Conservation (phyloP, 2,797 vertebrate genomes). For the Sebastes matsubarae region DNA sequence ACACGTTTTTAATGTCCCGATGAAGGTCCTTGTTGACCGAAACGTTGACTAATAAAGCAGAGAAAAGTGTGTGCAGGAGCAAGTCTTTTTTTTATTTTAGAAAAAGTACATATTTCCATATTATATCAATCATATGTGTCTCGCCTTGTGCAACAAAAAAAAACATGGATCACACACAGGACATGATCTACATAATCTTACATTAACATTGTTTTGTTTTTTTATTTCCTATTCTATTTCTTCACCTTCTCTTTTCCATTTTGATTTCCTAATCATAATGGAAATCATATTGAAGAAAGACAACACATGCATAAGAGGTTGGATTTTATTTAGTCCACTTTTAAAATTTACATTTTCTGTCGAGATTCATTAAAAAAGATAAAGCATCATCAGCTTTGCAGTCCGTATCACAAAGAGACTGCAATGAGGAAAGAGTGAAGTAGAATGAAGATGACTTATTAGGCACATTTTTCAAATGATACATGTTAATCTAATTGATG, state of each 20-base stretch:
- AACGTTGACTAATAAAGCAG: too few relatives aligned
- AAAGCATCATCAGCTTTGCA: slow-evolving; percentile 80
- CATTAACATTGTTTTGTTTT: background rate
- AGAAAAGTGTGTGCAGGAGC: too few relatives aligned
- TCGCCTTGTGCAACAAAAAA: too few relatives aligned
- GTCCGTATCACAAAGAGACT: slow-evolving; percentile 70
- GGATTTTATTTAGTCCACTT: slow-evolving; percentile 85
- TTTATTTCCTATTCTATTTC: background rate
- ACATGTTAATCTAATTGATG: slow-evolving; percentile 73
- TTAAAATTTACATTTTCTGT: slow-evolving; percentile 84
- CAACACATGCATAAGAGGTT: slow-evolving; percentile 55
- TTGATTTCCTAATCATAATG: background rate
- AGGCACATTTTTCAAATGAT: slow-evolving; percentile 79
- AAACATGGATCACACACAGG: too few relatives aligned
- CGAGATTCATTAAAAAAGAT: slow-evolving; percentile 84
- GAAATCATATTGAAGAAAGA: slow-evolving; percentile 3
- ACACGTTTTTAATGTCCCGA: too few relatives aligned
- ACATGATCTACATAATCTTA: too few relatives aligned
- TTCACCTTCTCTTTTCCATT: background rate
- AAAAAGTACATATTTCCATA: too few relatives aligned
- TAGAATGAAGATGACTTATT: slow-evolving; percentile 74
- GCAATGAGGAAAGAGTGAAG: slow-evolving; percentile 66
- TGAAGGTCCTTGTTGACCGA: too few relatives aligned
- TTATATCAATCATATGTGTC: too few relatives aligned
- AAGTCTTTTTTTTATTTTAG: too few relatives aligned